A percentile compares a stretch with the other conserved stretches of the same genome.
phyloP scores from a whole-genome alignment of 2,113 vertebrate genomes.

The Hyperopisus bebe region DNA sequence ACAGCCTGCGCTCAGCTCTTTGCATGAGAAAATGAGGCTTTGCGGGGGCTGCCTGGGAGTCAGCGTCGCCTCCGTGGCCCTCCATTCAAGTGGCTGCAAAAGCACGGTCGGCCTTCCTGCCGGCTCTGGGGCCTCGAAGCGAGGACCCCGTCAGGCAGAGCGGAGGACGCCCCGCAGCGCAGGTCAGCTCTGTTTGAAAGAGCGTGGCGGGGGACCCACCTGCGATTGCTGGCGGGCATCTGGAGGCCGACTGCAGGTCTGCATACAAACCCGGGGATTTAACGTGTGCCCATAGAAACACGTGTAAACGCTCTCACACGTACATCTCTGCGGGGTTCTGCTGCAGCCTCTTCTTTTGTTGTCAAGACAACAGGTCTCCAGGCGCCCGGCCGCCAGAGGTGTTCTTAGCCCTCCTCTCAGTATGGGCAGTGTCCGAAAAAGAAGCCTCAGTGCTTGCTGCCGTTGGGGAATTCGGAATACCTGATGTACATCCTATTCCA shows the following conservation, averaged over 20 bases:
- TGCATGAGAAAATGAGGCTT: neutral
- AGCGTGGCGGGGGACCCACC: neutral
- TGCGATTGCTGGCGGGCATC: neutral
- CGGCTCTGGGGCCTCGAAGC: neutral
- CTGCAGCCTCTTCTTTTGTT: slow-evolving; percentile 21
- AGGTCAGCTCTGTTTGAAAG: neutral
- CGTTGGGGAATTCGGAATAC: neutral
- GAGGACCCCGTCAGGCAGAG: neutral
- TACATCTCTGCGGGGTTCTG: neutral
- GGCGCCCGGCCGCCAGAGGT: slow-evolving; percentile 29
- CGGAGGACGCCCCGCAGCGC: neutral
- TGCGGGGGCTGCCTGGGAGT: neutral
- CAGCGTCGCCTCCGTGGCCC: neutral
- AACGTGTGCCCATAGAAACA: neutral
- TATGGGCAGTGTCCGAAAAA: neutral
- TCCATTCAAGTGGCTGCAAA: neutral
- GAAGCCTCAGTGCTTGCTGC: neutral
- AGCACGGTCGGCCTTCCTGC: neutral
- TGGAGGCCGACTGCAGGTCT: neutral
- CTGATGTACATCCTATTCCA: neutral
- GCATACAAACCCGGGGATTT: neutral
- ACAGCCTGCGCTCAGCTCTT: neutral
- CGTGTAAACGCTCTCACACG: neutral
- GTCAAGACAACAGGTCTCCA: slow-evolving; percentile 26
- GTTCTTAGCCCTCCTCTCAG: slow-evolving; percentile 11